Base-by-base conservation (phyloP, 2,888 invertebrate genomes). In the Epiblema foenella region DNA sequence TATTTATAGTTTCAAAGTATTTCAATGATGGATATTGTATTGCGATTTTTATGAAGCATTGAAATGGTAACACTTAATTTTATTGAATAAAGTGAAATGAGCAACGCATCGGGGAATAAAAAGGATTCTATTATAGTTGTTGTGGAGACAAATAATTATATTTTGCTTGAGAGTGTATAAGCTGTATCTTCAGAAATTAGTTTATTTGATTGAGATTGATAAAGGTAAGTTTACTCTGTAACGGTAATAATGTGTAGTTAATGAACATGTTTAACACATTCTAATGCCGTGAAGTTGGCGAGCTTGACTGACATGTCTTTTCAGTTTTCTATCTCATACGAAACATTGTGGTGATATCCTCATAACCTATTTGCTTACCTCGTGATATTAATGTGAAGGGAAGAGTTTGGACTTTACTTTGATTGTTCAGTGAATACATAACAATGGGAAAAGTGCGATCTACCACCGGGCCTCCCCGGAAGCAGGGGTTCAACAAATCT, bases 401-500 rank as follows among this genome's bases (percentile, higher is more conserved):
- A 8, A 60, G 15, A 12, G 65, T 60, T 65, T 24, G 57, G n/a
- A 39, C 62, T 42, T 57, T 62, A 69, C 68, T 56, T 62, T 57
- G 68, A 10, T 57, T 72, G 65, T 33, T 51, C 57, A 62, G 33
- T 68, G 57, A 33, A 59, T 63, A 51, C 71, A 37, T 39, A 89
- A 87, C 42, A 76, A 97, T 98, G 97, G 96, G 96, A 49, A 97
- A 97, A 93, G 95, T 96, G 75, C 94, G 95, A 72, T 96, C 96
- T 73, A 89, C 94, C 0, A 87, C 95, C 82, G 97, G 97, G 67
- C 94, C 96, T 39, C 97, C 97, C 93, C 96, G 97, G 12, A 97
- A 95, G 83, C 95, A 97, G 93, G 97, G 97, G 63, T 95, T 98
- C 83, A 98, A 98, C 83, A 96, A 95, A 82, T 97, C 97, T 46